Base-by-base conservation (phyloP, 2,797 vertebrate genomes). In the Poecilia wingei region DNA sequence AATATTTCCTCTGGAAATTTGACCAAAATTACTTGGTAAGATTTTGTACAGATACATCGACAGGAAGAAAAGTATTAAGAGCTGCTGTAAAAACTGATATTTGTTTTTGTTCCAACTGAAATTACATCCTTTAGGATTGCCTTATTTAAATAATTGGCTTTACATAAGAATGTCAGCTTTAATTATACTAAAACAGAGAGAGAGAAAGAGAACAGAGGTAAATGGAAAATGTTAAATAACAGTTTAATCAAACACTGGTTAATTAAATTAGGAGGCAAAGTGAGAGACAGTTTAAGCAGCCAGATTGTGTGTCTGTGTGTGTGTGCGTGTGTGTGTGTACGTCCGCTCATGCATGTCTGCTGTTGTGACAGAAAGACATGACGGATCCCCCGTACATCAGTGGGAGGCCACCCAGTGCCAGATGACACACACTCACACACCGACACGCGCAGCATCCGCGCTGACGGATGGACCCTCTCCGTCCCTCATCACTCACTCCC, bases 301-400 rank as follows among this genome's bases (percentile, higher is more conserved):
- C 36, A 68, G 36, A 41, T 25, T 68, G 25, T 39, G 64, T 43
- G 66, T 41, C 39, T 45, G 43, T 49, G 64, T 43, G 66, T 41
- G 66, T 45, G 43, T 49, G 47, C 7, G 47, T 7, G 47, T 49
- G 47, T 49, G 47, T 5, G 57, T 73, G 59, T 74, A 0, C 20
- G 43, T 6, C 82, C 77, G 79, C 82, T 92, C 92, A 92, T 82
- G 88, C 86, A n/a, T 87, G 87, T 87, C 87, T 89, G 83, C 88
- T 89, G 90, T 92, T 93, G 88, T 93, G 92, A 94, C 89, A 93
- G 88, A 83, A 76, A 85, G 89, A 94, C 91, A 92, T 91, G 93
- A 93, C 84, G 45, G 89, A 93, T 94, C 81, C 83, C 79, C 90
- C 82, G 87, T 86, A 91, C 85, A 88, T 91, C 86, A 84, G 88